Conservation (phyloP, 1,140 invertebrate species). For the Octopus sinensis region DNA sequence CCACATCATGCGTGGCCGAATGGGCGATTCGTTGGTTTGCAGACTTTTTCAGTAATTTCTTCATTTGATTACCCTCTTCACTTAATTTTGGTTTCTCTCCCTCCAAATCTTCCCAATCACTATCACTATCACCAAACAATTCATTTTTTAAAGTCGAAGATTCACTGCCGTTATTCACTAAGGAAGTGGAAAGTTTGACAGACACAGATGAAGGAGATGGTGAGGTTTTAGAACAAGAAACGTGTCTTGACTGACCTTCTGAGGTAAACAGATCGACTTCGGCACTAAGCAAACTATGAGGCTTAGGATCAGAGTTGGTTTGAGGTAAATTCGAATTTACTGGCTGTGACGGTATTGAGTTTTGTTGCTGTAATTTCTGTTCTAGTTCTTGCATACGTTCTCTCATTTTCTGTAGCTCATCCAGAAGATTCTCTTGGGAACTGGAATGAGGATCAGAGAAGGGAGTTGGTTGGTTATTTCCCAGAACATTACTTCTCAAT, state of each 20-base stretch:
- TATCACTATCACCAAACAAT: conserved; percentile 48
- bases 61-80: conserved; percentile 39
- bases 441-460: no score
- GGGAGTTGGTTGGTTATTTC: no score
- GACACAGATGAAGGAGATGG: not conserved
- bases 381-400: not conserved
- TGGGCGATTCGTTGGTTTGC: conserved; percentile 34
- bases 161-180: not conserved
- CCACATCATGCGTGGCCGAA: conserved; percentile 25
- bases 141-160: conserved; percentile 15
- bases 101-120: conserved; percentile 51
- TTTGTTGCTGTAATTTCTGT: not conserved
- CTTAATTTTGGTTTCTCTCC: conserved; percentile 39
- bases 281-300: not conserved
- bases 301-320: not conserved
- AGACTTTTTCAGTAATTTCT: conserved; percentile 31
- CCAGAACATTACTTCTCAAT: no score
- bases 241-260: not conserved
- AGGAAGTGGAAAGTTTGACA: not conserved
- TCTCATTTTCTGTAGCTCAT: not conserved
- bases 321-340: not conserved
- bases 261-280: not conserved
- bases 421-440: not conserved
- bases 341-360: not conserved
- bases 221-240: not conserved